Evolutionary conservation across 2,113 vertebrate species (phyloP).

Genomic region (Sturnira hondurensis): DNA sequence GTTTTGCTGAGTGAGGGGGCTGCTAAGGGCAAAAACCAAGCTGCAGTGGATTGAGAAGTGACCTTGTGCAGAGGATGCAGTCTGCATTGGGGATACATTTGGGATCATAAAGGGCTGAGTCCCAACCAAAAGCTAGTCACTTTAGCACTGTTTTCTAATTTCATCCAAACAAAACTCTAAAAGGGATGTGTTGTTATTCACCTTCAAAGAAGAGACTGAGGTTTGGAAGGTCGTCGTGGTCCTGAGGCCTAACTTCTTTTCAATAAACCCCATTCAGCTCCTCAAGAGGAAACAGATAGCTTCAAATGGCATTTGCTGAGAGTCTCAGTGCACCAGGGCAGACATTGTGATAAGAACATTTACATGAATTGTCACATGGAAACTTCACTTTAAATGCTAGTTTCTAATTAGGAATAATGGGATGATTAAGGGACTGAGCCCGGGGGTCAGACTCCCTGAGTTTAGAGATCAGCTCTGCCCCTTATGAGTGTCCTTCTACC

Average conservation of each 20-base stretch:
- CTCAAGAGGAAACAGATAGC: not conserved
- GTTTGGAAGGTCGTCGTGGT: not conserved
- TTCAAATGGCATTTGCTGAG: not conserved
- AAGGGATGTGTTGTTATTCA: not conserved
- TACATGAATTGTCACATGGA: not conserved
- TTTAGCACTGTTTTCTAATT: not conserved
- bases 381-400: not conserved
- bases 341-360: not conserved
- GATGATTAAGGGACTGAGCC: not conserved
- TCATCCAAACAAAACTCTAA: conserved; percentile 18
- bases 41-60: not conserved
- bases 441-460: not conserved
- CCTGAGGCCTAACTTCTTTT: not conserved
- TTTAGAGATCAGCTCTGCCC: not conserved
- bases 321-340: not conserved
- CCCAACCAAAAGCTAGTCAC: not conserved
- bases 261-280: not conserved
- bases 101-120: not conserved
- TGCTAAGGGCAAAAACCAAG: not conserved
- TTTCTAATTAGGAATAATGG: not conserved
- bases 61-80: not conserved
- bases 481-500: not conserved
- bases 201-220: not conserved
- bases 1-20: too few species aligned
- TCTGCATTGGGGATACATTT: conserved; percentile 7